Percentiles rank a stretch among this genome's conserved stretches.
These are phyloP conservation scores for Sterna hirundo DNA, from an alignment of 2,113 vertebrate species.

Conservation along the genomic window DNA sequence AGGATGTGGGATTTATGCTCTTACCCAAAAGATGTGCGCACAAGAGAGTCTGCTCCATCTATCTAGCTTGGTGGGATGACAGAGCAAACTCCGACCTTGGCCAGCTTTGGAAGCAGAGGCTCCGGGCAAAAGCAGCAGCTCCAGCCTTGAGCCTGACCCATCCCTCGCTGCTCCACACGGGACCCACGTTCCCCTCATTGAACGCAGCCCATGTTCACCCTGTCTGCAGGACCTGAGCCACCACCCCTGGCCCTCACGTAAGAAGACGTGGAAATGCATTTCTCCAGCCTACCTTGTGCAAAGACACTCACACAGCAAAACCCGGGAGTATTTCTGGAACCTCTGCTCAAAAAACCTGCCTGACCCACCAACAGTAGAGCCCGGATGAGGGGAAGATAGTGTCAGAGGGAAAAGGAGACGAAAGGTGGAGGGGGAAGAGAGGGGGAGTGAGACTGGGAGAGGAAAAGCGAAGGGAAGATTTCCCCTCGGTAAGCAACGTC, in stretches of 20 bases:
- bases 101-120: not conserved
- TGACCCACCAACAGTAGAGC: not conserved
- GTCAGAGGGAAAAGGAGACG: not conserved
- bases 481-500: fast-evolving
- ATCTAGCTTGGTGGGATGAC: not conserved
- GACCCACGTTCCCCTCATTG: not conserved
- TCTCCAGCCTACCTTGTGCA: not conserved
- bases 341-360: not conserved
- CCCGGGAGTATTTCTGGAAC: not conserved
- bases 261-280: not conserved
- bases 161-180: not conserved
- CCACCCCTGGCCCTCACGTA: not conserved
- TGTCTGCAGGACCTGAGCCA: not conserved
- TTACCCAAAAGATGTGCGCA: not conserved
- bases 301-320: not conserved
- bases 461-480: not conserved
- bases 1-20: not conserved
- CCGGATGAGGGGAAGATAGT: not conserved
- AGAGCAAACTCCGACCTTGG: not conserved
- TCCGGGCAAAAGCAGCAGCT: not conserved
- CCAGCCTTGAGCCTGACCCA: not conserved
- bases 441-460: not conserved
- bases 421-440: not conserved
- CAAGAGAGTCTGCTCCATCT: not conserved
- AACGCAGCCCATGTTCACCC: not conserved